Evolutionary conservation across 2,797 vertebrate species (phyloP), one percentile per base, ranked within the genome.

Genomic region (Lepus townsendii): DNA sequence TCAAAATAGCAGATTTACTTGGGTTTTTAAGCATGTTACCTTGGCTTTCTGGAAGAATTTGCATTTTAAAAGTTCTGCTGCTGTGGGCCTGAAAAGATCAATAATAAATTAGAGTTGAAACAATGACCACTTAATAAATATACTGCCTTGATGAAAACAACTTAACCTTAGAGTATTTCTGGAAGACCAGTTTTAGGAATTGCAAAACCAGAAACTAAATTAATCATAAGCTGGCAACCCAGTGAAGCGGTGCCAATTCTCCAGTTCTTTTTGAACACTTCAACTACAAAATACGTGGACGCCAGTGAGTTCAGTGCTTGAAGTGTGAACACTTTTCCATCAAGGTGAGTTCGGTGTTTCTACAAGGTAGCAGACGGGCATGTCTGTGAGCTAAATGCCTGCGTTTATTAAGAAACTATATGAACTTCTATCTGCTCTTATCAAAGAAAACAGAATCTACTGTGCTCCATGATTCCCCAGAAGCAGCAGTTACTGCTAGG

Each of bases 41-140:
- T 99, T 99, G 97, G 99, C 99, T 99, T 99, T 99, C 98, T 99
- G 99, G 98, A 99, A 99, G 98, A 99, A 99, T 99, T 99, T 99
- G 98, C 99, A 99, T 99, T 99, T 99, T 99, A 99, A 99, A 98
- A 99, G 99, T 98, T 99, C 99, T 97, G 99, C 99, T 94, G 99
- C 99, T 98, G 99, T 99, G 83, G 99, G 99, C 98, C 99, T 99
- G 97, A 98, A 98, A 47, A 98, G 96, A 98, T 98, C 98, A 98
- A 98, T 97, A 98, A 98, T 97, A 98, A 97, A 98, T 98, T 96
- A 98, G 97, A 98, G 97, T 97, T 98, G 97, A 98, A 97, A 98
- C 97, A 98, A 97, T 94, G 97, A 97, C 76, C 96, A 97, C 88
- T 97, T 91, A 96, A 96, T 94, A 98, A 97, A 97, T 92, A 97